Evolutionary conservation across 2,113 vertebrate genomes (phyloP).

Genomic region (Porphyrio hochstetteri): DNA sequence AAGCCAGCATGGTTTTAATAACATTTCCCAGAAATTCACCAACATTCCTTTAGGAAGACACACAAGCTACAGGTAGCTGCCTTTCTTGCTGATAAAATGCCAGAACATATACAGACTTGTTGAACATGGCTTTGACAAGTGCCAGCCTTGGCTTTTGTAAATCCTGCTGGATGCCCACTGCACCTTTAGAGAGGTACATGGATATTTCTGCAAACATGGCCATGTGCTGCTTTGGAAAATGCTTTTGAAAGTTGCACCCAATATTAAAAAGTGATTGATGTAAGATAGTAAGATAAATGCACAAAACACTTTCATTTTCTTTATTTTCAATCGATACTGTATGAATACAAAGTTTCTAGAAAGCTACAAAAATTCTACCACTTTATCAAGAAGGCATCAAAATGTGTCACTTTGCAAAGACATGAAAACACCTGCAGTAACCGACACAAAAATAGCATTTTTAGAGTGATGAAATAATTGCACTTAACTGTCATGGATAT

Average conservation of each 20-base stretch:
- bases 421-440: constrained; percentile 96
- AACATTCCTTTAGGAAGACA: background rate
- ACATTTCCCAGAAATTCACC: background rate
- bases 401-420: constrained; percentile 98
- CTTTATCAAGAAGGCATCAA: constrained; percentile 99
- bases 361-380: constrained; percentile 99
- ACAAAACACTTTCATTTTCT: constrained; percentile 85
- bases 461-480: constrained; percentile 92
- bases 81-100: background rate
- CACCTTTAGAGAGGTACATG: background rate
- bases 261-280: background rate
- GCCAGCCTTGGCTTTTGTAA: background rate
- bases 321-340: constrained; percentile 99
- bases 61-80: background rate
- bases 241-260: background rate
- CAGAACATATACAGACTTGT: rapidly evolving
- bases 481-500: constrained; percentile 93
- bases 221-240: background rate
- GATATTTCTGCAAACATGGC: background rate
- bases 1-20: background rate
- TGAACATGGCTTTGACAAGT: background rate
- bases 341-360: constrained; percentile 99
- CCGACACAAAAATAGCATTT: constrained; percentile 94
- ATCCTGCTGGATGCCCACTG: too few relatives aligned
- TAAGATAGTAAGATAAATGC: constrained; percentile 66